These are phyloP conservation scores for Drosophila monieri DNA, from an alignment of 2,888 invertebrate genomes.

Conservation along the genomic window DNA sequence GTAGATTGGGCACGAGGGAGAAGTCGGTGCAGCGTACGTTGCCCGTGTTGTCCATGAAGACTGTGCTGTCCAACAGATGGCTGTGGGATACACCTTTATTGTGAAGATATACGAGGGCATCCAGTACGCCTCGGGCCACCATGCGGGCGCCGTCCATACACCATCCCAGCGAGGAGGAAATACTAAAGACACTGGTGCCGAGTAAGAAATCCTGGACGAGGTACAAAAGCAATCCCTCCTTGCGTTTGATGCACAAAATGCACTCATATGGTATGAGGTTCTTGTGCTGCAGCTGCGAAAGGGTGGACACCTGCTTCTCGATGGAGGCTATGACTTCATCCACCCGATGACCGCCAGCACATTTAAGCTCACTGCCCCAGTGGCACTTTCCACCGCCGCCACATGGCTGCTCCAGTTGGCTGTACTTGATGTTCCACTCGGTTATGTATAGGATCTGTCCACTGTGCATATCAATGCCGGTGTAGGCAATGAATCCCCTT, in stretches of 20 bases:
- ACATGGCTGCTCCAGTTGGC: constrained; percentile 83
- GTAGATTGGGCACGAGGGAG: constrained; percentile 81
- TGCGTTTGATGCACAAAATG: constrained; percentile 87
- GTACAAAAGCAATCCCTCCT: constrained; percentile 88
- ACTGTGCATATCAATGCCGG: constrained; percentile 89
- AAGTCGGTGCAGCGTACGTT: constrained; percentile 83
- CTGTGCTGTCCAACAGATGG: constrained; percentile 90
- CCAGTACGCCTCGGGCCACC: constrained; percentile 89
- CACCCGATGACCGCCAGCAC: constrained; percentile 81
- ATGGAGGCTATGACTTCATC: constrained; percentile 84
- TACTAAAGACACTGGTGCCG: constrained; percentile 82
- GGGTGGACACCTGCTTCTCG: constrained; percentile 91
- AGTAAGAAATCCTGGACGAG: constrained; percentile 88
- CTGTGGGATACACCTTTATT: constrained; percentile 92
- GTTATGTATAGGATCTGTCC: constrained; percentile 90
- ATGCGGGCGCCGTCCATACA: constrained; percentile 84
- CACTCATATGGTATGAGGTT: constrained; percentile 91
- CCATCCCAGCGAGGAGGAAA: constrained; percentile 82
- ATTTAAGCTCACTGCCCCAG: constrained; percentile 80
- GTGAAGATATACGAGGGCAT: constrained; percentile 91
- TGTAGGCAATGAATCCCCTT: constrained; percentile 89
- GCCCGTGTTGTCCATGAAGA: constrained; percentile 89
- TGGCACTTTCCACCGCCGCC: constrained; percentile 79
- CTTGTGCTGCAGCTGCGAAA: constrained; percentile 89
- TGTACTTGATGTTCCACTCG: constrained; percentile 89